Conservation (phyloP, 2,113 vertebrate species). For the Percopsis transmontana region DNA sequence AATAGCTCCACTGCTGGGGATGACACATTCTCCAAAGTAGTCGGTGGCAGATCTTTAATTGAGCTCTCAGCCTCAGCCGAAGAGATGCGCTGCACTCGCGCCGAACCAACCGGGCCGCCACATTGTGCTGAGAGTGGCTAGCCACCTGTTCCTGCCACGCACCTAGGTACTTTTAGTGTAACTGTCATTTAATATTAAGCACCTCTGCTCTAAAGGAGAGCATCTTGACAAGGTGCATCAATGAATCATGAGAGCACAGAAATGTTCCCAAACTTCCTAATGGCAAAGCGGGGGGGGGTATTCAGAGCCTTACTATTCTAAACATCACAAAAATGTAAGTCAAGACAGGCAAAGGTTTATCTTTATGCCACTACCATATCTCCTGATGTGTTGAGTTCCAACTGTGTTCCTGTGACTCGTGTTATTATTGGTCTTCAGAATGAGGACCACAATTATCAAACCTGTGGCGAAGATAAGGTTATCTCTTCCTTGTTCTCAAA, state of each 20-base stretch:
- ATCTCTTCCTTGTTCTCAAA: too few relatives aligned
- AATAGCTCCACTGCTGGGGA: constrained; percentile 1
- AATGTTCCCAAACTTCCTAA: constrained; percentile 54
- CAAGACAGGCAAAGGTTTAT: too few relatives aligned
- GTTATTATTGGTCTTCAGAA: too few relatives aligned
- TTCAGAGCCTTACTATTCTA: too few relatives aligned
- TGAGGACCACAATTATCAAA: too few relatives aligned
- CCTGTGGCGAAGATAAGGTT: too few relatives aligned
- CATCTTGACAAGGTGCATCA: constrained; percentile 55
- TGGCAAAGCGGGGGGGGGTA: constrained; percentile 11
- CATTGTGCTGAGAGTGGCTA: constrained; percentile 26
- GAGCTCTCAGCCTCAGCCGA: constrained; percentile 41
- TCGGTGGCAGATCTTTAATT: constrained; percentile 48
- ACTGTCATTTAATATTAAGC: constrained; percentile 74
- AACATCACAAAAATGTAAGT: too few relatives aligned
- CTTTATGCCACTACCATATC: too few relatives aligned
- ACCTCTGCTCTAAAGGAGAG: constrained; percentile 35
- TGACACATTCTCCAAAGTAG: constrained; percentile 21
- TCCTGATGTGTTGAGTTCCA: too few relatives aligned
- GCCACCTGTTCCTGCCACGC: constrained; percentile 50
- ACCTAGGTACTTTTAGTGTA: constrained; percentile 54
- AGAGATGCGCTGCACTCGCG: constrained; percentile 40
- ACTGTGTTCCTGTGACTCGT: too few relatives aligned
- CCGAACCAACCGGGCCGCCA: constrained; percentile 3
- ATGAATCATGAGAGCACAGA: constrained; percentile 57